These are phyloP conservation scores for Microcebus jonahi DNA, from an alignment of 2,113 vertebrate genomes.

Conservation along the genomic window DNA sequence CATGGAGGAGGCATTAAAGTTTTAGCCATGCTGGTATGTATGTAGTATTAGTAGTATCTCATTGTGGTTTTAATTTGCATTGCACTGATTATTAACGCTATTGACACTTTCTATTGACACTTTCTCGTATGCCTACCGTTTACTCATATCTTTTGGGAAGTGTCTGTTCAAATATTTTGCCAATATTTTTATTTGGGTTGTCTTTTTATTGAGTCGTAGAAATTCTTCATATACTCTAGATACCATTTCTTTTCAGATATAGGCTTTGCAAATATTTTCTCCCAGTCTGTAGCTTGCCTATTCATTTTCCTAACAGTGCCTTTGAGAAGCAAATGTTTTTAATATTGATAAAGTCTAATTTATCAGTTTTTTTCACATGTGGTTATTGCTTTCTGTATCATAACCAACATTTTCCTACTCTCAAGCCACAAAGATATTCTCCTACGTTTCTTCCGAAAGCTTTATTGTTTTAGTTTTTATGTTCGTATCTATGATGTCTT, in stretches of 20 bases:
- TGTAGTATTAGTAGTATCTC: not conserved
- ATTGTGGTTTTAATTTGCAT: not conserved
- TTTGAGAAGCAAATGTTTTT: not conserved
- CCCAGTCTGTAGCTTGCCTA: not conserved
- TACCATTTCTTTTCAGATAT: not conserved
- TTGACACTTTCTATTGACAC: not conserved
- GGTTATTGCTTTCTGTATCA: not conserved
- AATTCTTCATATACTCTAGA: no score
- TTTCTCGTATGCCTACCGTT: not conserved
- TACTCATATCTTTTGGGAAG: not conserved
- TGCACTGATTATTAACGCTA: not conserved
- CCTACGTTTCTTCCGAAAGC: not conserved
- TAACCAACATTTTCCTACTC: not conserved
- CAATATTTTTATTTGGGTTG: not conserved
- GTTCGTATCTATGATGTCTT: not conserved
- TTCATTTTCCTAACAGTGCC: not conserved
- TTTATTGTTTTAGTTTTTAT: not conserved
- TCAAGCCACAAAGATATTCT: not conserved
- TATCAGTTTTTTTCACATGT: not conserved
- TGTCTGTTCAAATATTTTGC: not conserved
- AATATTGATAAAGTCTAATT: not conserved
- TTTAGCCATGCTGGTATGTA: not conserved
- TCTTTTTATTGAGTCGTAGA: not conserved
- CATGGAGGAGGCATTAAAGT: not conserved
- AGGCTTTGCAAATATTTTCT: not conserved